Evolutionary conservation across 2,113 vertebrate species (phyloP), one percentile per base, ranked within the genome.

Genomic region (Erythrocebus patas): DNA sequence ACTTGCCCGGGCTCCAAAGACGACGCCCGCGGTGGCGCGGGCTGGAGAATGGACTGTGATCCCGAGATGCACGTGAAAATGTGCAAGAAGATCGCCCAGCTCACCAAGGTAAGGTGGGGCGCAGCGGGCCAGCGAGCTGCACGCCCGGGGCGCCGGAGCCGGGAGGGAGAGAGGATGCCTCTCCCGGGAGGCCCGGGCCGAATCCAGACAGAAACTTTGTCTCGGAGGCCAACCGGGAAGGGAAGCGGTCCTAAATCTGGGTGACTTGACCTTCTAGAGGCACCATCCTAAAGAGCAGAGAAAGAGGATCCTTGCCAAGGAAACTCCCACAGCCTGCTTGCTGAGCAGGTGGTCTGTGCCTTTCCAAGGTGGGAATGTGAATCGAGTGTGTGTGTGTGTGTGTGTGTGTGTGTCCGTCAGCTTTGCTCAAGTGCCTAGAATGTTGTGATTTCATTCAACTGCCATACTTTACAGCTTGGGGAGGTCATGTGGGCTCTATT

Each of bases 81-180:
- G 99, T 99, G 99, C 98, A 99, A 99, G 99, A 99, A 99, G 99
- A 99, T 99, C 66, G 99, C 99, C 18, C 99, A 99, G 99, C 99
- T 99, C 92, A 99, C 99, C 17, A 99, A 99, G 99, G 99, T 99
- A 99, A 98, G 98, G 76, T 2, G 17, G 66, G 59, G 93, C 30
- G 85, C 95, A 48, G 89, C 64, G 48, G 35, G 86, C n/a, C 0
- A 27, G 78, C 52, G 1, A 2, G 2, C 70, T 61, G 59, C 0
- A 73, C 9, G 66, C 55, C 45, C 2, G 5, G 38, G 92, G 92
- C 9, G 10, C 43, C 12, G 6, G 30, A 17, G 40, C 27, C 0
- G 6, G 72, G 11, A 43, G 64, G 23, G 32, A 20, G 68, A 20
- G 72, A n/a, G 13, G 88, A 8, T 20, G 50, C 50, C 38, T 22